phyloP scores from a whole-genome alignment of 2,797 vertebrate species.

The Chloroceryle amazona region DNA sequence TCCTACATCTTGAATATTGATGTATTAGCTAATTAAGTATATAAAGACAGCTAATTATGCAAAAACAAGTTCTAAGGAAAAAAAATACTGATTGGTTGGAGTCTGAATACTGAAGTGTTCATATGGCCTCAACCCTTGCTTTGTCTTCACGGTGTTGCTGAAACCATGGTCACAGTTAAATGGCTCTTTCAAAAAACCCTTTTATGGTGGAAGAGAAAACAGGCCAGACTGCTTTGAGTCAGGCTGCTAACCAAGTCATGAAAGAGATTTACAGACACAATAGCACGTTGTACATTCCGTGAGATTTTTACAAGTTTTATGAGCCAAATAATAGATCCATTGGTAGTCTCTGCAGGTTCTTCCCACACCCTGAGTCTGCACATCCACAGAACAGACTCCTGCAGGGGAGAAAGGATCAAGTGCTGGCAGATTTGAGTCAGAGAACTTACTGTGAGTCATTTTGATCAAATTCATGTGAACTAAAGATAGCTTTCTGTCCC shows the following conservation, averaged over 20 bases:
- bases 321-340: conserved; percentile 79
- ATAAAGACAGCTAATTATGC: conserved; percentile 73
- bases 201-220: conserved; percentile 79
- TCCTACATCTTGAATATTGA: conserved; percentile 36
- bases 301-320: conserved; percentile 80
- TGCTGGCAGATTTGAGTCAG: not conserved
- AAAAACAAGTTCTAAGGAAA: conserved; percentile 39
- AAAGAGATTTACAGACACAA: conserved; percentile 85
- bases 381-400: conserved; percentile 48
- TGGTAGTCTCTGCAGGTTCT: conserved; percentile 72
- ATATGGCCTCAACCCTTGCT: conserved; percentile 54
- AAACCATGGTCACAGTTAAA: conserved; percentile 84
- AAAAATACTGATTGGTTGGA: conserved; percentile 44
- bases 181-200: conserved; percentile 77
- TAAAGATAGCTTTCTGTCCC: not conserved
- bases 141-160: conserved; percentile 69
- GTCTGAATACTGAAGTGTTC: conserved; percentile 2
- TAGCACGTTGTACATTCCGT: conserved; percentile 79
- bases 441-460: conserved; percentile 2
- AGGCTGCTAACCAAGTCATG: conserved; percentile 80
- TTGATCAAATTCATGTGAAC: conserved; percentile 11
- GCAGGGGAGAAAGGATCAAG: conserved; percentile 50
- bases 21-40: conserved; percentile 65
- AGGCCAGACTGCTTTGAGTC: conserved; percentile 78
- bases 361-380: conserved; percentile 67